Evolutionary conservation across 2,888 invertebrate genomes (phyloP), one percentile per base, ranked within the genome.

Genomic region (Pseudanteris insignis): DNA sequence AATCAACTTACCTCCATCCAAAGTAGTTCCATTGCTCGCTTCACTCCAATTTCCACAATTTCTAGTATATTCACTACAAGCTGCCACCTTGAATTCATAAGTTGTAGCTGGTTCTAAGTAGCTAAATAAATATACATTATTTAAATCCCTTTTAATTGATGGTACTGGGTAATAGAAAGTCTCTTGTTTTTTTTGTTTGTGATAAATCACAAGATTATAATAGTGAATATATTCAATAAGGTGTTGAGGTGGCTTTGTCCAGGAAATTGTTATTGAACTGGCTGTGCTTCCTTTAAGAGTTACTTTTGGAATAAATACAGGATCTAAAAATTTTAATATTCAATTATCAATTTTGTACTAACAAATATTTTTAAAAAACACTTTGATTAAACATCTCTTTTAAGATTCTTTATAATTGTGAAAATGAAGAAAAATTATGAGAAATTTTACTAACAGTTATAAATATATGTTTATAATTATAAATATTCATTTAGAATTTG

Each of bases 211-310:
- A 28, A 92, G 76, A 61, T 88, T 84, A 71, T 91, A 92, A 71
- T 88, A 91, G 71, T 92, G 91, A 37, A 92, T 88, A 68, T 87
- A 86, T 60, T 88, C 86, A 7, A 85, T 84, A 7, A 90, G 82
- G 11, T 88, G 82, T 0, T 82, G 77, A 0, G 88, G 86, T 0
- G 91, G 90, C 0, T 86, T 83, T 15, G 83, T 84, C 91, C 92
- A 93, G 0, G 89, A 89, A 40, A 94, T 88, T 0, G 92, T 92
- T 55, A 93, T 90, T 0, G 92, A 91, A 13, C 88, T 88, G 8
- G 83, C 81, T 3, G 85, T 85, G 9, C 83, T 85, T 1, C 84
- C 93, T 25, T 90, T 91, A 0, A 92, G 88, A 30, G 88, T 86
- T 29, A 92, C 88, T 72, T 87, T 87, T 0, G 94, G 93, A 30